Conservation (phyloP, 2,888 invertebrate species). For the Trachelus stipa region DNA sequence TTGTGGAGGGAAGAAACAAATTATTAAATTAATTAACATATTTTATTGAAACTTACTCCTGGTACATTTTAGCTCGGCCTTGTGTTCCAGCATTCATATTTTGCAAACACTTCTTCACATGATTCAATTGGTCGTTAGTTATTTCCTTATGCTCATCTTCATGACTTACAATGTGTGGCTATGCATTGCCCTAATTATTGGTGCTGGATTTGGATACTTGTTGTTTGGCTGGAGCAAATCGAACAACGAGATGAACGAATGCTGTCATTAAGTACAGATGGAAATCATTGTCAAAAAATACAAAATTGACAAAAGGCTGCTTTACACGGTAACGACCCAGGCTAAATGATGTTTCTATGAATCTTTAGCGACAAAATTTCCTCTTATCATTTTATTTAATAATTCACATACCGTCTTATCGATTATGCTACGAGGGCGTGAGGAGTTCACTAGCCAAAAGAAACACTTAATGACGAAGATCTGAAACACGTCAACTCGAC, state of each 20-base stretch:
- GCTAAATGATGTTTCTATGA: not conserved
- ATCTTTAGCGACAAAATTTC: not conserved
- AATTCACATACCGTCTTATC: not conserved
- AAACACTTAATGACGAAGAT: not conserved
- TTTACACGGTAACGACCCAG: not conserved
- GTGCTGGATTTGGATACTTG: constrained; percentile 69
- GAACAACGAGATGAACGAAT: constrained; percentile 45
- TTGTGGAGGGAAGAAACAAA: not conserved
- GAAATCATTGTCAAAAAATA: not conserved
- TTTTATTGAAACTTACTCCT: not conserved
- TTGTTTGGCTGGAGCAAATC: constrained; percentile 54
- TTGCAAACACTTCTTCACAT: constrained; percentile 55
- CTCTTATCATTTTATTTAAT: not conserved
- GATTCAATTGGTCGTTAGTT: constrained; percentile 68
- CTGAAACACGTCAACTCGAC: not conserved
- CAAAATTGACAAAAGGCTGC: not conserved
- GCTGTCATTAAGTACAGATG: constrained; percentile 43
- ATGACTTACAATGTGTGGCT: constrained; percentile 76
- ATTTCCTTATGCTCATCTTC: constrained; percentile 73
- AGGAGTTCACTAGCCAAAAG: not conserved
- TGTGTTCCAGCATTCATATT: constrained; percentile 53
- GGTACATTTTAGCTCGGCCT: constrained; percentile 8
- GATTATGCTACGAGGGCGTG: not conserved
- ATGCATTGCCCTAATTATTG: constrained; percentile 69
- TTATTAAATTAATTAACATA: not conserved